Percentiles rank a stretch among this genome's conserved stretches.
Conservation (phyloP, 2,888 invertebrate genomes). For the Parnassius apollo region DNA sequence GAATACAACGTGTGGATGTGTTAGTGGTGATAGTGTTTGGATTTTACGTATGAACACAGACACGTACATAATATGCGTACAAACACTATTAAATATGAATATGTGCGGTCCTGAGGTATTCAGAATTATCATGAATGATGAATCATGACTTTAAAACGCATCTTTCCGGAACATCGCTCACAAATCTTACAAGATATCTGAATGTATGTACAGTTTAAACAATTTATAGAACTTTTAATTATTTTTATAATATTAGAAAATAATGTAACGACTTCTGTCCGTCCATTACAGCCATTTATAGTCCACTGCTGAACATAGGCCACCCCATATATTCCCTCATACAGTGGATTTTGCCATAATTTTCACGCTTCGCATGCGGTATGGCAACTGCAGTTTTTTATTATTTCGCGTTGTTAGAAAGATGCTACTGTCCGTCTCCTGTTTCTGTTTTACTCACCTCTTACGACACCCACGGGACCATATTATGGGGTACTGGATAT, state of each 20-base stretch:
- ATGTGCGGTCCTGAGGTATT: constrained; percentile 41
- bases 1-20: constrained; percentile 65
- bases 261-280: too few species aligned
- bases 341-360: too few species aligned
- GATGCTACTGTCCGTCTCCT: too few species aligned
- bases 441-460: too few species aligned
- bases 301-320: too few species aligned
- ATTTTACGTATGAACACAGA: constrained; percentile 34
- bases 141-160: constrained; percentile 41
- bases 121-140: constrained; percentile 45
- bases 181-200: constrained; percentile 17
- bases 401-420: too few species aligned
- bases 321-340: too few species aligned
- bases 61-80: constrained; percentile 21
- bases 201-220: constrained; percentile 1
- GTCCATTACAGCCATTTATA: too few species aligned
- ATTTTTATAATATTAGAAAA: neutral
- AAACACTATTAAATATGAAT: constrained; percentile 39
- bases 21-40: constrained; percentile 57
- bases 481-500: too few species aligned
- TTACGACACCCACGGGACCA: too few species aligned
- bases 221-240: neutral
- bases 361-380: too few species aligned
- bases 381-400: too few species aligned
- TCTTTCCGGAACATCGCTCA: constrained; percentile 30